Conservation (phyloP, 2,797 vertebrate species). For the Remorina albescens region DNA sequence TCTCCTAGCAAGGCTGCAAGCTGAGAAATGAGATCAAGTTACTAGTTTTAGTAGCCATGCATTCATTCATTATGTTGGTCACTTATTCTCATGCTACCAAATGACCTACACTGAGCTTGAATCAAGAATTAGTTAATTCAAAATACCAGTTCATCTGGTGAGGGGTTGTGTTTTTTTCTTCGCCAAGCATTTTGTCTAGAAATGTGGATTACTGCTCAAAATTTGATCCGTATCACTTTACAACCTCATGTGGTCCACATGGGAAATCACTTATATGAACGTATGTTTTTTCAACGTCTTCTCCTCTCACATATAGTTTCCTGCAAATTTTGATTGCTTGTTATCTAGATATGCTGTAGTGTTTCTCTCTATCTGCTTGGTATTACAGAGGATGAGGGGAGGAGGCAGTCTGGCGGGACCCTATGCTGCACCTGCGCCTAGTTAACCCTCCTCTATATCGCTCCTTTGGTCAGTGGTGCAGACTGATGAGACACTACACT, state of each 20-base stretch:
- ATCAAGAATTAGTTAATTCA: neutral
- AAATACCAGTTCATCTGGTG: neutral
- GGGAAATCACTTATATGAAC: neutral
- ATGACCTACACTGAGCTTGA: neutral
- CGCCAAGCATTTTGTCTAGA: neutral
- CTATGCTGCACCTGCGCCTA: slow-evolving; percentile 45
- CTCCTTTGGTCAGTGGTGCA: slow-evolving; percentile 40
- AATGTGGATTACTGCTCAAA: neutral
- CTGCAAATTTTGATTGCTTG: neutral
- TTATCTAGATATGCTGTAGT: slow-evolving; percentile 7
- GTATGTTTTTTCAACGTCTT: neutral
- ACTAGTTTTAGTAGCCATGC: slow-evolving; percentile 12
- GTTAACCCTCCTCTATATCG: slow-evolving; percentile 35
- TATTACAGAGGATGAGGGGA: slow-evolving; percentile 1
- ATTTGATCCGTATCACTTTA: neutral
- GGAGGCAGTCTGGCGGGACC: slow-evolving; percentile 29
- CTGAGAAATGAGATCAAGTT: slow-evolving; percentile 61
- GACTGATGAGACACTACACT: slow-evolving; percentile 47
- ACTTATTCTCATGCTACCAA: neutral
- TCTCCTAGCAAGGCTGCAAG: slow-evolving; percentile 74
- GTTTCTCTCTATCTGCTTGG: slow-evolving; percentile 4
- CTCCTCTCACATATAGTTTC: neutral
- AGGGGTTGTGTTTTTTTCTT: neutral
- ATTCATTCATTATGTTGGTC: neutral
- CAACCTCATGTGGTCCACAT: neutral